Percentiles rank a stretch among this genome's conserved stretches.
Evolutionary conservation across 2,113 vertebrate genomes (phyloP).

Genomic region (Psittacula cyanocephala): DNA sequence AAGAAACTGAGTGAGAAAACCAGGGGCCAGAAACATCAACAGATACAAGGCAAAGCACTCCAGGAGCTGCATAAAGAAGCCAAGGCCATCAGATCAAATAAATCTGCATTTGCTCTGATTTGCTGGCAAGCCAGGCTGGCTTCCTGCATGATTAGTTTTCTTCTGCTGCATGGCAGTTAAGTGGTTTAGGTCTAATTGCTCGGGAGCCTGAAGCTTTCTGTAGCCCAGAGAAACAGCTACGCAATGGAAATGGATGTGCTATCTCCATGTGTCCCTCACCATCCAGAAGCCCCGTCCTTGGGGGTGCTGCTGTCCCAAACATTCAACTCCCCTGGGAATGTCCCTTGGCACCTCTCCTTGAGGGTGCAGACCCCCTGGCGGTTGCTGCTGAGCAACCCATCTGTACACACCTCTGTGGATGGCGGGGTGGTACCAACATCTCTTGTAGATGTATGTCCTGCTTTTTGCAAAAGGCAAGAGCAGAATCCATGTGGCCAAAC

Average conservation of each 20-base stretch:
- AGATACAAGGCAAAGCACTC: neutral
- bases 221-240: neutral
- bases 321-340: fast-evolving
- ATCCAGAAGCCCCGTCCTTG: neutral
- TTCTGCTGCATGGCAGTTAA: neutral
- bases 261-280: neutral
- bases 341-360: neutral
- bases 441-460: neutral
- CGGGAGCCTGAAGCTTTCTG: neutral
- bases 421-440: too few relatives aligned
- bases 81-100: neutral
- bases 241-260: neutral
- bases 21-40: neutral
- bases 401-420: neutral
- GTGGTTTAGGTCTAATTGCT: constrained; percentile 28
- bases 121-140: neutral
- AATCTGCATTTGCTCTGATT: neutral
- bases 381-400: neutral
- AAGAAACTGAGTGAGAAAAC: neutral
- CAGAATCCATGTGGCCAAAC: fast-evolving
- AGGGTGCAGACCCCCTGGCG: neutral
- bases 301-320: neutral
- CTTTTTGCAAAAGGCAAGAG: neutral
- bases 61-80: neutral
- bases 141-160: neutral